These are phyloP conservation scores for Calameuta idolon DNA, from an alignment of 2,888 invertebrate species.

Conservation along the genomic window DNA sequence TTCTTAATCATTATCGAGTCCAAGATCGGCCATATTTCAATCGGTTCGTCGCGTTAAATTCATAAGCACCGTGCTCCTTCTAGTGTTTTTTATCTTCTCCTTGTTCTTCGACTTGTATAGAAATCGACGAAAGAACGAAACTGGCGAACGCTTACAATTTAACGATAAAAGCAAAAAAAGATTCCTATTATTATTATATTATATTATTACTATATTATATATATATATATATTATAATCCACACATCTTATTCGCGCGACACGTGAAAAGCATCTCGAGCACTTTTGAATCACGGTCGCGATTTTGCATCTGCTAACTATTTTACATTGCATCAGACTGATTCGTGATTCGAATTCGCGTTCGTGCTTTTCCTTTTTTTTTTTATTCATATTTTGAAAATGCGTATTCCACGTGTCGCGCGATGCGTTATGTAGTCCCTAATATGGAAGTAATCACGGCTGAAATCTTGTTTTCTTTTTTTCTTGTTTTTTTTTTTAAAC, in stretches of 20 bases:
- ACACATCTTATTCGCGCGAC: constrained; percentile 1
- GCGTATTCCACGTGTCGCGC: constrained; percentile 1
- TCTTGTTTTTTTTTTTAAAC: neutral
- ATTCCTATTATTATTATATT: constrained; percentile 40
- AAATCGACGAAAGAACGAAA: constrained; percentile 19
- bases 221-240: constrained; percentile 2
- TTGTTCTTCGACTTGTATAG: neutral
- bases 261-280: neutral
- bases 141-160: constrained; percentile 15
- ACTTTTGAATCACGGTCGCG: neutral
- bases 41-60: neutral
- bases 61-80: neutral
- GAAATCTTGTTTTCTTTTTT: neutral
- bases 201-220: constrained; percentile 27
- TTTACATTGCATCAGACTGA: neutral
- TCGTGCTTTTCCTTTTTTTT: neutral
- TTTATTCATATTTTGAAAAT: neutral
- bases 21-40: neutral
- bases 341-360: neutral
- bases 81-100: neutral
- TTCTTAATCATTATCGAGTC: constrained; percentile 1
- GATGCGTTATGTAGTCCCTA: constrained; percentile 10
- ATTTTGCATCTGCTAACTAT: neutral
- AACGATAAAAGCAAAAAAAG: constrained; percentile 26
- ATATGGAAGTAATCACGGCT: constrained; percentile 3